phyloP scores from a whole-genome alignment of 2,888 invertebrate genomes.

The Entomobrya multifasciata region DNA sequence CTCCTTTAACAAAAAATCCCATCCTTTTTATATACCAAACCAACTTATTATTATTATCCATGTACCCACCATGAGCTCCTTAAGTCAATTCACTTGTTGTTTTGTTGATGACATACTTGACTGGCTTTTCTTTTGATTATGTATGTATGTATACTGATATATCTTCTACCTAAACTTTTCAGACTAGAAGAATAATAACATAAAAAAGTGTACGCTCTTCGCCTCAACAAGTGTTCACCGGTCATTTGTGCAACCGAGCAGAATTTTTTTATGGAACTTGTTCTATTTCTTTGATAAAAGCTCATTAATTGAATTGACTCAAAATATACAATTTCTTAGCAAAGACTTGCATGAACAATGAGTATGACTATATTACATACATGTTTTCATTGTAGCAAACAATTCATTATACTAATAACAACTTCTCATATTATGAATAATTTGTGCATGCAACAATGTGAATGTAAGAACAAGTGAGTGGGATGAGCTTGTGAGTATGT shows the following conservation, averaged over 20 bases:
- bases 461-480: background rate
- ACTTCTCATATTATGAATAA: background rate
- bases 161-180: background rate
- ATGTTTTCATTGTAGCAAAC: conserved; percentile 22
- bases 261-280: conserved; percentile 54
- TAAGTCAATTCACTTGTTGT: conserved; percentile 55
- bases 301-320: conserved; percentile 58
- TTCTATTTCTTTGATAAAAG: conserved; percentile 36
- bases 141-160: background rate
- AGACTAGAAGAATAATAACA: background rate
- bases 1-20: conserved; percentile 8
- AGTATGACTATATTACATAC: background rate
- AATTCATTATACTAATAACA: conserved; percentile 35
- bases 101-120: conserved; percentile 18
- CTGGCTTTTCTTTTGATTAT: conserved; percentile 7
- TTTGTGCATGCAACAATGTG: conserved; percentile 9
- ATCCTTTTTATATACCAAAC: background rate
- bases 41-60: conserved; percentile 33
- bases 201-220: conserved; percentile 20
- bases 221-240: conserved; percentile 41
- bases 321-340: conserved; percentile 1
- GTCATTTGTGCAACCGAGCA: conserved; percentile 9
- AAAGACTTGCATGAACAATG: background rate
- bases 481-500: conserved; percentile 18
- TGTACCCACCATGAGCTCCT: background rate